phyloP scores from a whole-genome alignment of 2,113 vertebrate genomes.

The Alexandromys fortis region DNA sequence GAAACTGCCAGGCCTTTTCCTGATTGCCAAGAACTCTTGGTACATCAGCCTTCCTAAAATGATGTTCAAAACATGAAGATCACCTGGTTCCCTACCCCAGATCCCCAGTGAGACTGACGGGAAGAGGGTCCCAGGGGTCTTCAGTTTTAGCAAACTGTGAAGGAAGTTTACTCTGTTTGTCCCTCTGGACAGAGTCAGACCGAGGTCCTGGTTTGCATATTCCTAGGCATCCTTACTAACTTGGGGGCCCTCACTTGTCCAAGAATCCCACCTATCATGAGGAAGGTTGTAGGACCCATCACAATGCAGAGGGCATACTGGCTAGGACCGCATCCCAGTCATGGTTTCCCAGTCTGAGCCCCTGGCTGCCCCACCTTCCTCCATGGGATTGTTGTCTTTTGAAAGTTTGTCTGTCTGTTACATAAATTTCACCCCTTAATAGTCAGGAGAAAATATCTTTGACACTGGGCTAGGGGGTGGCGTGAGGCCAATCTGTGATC shows the following conservation, averaged over 20 bases:
- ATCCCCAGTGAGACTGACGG: neutral
- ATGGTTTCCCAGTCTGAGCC: neutral
- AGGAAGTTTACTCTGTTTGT: rapidly evolving
- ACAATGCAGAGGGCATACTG: rapidly evolving
- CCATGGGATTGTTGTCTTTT: too few species aligned
- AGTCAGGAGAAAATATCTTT: too few species aligned
- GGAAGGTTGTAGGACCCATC: neutral
- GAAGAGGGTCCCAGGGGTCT: rapidly evolving
- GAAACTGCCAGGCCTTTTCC: too few species aligned
- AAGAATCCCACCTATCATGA: rapidly evolving
- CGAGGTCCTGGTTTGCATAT: too few species aligned
- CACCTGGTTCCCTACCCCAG: neutral
- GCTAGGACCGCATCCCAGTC: neutral
- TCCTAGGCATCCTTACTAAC: rapidly evolving
- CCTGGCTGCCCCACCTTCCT: rapidly evolving
- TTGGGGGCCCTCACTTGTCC: neutral
- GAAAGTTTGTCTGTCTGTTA: too few species aligned
- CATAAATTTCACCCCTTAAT: too few species aligned
- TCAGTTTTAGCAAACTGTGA: neutral
- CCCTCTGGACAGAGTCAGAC: rapidly evolving
- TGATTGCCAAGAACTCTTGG: neutral
- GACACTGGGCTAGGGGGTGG: too few species aligned
- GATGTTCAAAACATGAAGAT: neutral
- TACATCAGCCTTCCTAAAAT: too few species aligned
- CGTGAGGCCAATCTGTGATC: too few species aligned